A percentile compares a stretch with the other conserved stretches of the same genome.
phyloP scores from a whole-genome alignment of 2,797 vertebrate species.

The Emydoidea blandingii region DNA sequence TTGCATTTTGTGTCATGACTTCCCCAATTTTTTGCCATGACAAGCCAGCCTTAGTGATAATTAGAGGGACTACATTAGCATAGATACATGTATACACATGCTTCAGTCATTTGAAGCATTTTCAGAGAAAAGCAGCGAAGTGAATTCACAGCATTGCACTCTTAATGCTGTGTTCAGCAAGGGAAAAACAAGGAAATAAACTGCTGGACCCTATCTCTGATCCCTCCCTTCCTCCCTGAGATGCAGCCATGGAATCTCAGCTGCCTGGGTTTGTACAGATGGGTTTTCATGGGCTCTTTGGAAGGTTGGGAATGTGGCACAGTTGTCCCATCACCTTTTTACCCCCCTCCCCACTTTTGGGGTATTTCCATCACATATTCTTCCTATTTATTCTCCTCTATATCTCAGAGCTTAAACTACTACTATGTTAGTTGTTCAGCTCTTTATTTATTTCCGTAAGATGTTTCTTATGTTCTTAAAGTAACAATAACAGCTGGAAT shows the following conservation, averaged over 20 bases:
- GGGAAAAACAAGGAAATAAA: neutral
- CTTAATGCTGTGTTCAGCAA: neutral
- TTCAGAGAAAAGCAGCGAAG: slow-evolving; percentile 20
- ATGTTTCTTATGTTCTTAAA: neutral
- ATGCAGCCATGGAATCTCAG: neutral
- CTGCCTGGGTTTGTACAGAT: neutral
- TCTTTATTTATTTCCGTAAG: neutral
- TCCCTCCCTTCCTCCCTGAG: neutral
- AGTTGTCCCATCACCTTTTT: slow-evolving; percentile 30
- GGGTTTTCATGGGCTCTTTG: neutral
- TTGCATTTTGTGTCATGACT: slow-evolving; percentile 40
- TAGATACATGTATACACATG: slow-evolving; percentile 49
- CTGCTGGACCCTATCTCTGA: neutral
- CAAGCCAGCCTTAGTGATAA: slow-evolving; percentile 42
- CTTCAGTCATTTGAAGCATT: neutral
- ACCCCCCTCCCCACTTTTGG: neutral
- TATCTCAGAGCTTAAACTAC: neutral
- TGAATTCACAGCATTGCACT: slow-evolving; percentile 32
- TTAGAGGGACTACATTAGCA: slow-evolving; percentile 58
- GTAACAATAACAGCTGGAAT: rapidly evolving
- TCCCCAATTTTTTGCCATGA: slow-evolving; percentile 38
- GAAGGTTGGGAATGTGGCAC: slow-evolving; percentile 30
- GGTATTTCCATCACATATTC: neutral
- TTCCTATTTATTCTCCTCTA: neutral
- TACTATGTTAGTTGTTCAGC: neutral